Evolutionary conservation across 2,113 vertebrate species (phyloP).

Genomic region (Corydoras sp.): DNA sequence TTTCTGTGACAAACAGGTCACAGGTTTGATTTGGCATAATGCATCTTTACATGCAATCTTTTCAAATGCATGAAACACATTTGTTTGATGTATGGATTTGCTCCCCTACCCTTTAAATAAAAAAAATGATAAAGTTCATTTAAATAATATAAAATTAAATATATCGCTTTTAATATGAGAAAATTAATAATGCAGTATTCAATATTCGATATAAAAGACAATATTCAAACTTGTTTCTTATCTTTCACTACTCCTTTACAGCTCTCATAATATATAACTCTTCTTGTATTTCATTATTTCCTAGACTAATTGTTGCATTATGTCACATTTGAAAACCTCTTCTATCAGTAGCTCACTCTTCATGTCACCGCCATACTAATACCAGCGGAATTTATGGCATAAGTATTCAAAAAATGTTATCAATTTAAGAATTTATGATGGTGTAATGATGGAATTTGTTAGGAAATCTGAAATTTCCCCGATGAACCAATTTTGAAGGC

Average conservation of each 20-base stretch:
- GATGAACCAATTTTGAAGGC: too few relatives aligned
- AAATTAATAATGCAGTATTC: too few relatives aligned
- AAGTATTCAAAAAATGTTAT: constrained; percentile 32
- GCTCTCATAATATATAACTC: constrained; percentile 28
- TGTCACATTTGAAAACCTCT: constrained; percentile 51
- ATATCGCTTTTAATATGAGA: too few relatives aligned
- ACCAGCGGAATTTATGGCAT: constrained; percentile 42
- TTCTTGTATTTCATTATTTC: constrained; percentile 29
- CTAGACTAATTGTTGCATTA: constrained; percentile 39
- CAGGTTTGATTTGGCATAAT: too few relatives aligned
- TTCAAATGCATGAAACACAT: too few relatives aligned
- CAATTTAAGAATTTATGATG: constrained; percentile 21
- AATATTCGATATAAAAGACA: too few relatives aligned
- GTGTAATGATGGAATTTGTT: constrained; percentile 1
- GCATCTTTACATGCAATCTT: background rate
- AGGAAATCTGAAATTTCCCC: too few relatives aligned
- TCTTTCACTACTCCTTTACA: background rate
- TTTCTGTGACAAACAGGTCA: constrained; percentile 1
- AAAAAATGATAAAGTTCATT: too few relatives aligned
- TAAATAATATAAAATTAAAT: too few relatives aligned
- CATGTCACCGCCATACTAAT: constrained; percentile 42
- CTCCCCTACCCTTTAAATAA: too few relatives aligned
- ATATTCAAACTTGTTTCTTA: too few relatives aligned
- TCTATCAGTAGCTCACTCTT: constrained; percentile 46
- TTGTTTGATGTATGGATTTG: too few relatives aligned